These are phyloP conservation scores for Synanthedon andrenaeformis DNA, from an alignment of 2,888 invertebrate species.

Conservation along the genomic window DNA sequence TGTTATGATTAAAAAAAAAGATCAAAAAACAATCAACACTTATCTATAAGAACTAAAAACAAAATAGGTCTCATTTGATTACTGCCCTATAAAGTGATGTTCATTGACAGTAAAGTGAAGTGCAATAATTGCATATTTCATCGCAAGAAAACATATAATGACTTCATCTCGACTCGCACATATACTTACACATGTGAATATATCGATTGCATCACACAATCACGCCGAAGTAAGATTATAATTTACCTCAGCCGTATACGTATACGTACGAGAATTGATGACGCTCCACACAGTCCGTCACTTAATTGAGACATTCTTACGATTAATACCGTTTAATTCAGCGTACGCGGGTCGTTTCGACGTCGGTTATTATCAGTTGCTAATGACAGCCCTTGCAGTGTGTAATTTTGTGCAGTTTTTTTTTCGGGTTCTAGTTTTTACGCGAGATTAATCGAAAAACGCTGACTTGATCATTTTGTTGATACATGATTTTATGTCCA, in stretches of 20 bases:
- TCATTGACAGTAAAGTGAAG: too few species aligned
- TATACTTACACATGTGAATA: too few species aligned
- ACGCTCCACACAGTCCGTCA: constrained; percentile 7
- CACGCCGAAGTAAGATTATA: constrained; percentile 2
- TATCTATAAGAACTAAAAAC: too few species aligned
- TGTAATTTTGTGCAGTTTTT: constrained; percentile 31
- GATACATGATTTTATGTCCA: background rate
- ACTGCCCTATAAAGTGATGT: too few species aligned
- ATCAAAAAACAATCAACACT: too few species aligned
- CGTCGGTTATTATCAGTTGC: constrained; percentile 12
- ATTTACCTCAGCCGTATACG: constrained; percentile 3
- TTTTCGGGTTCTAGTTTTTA: constrained; percentile 30
- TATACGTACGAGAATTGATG: constrained; percentile 3
- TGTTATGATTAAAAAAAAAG: too few species aligned
- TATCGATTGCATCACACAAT: constrained; percentile 1
- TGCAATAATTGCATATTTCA: too few species aligned
- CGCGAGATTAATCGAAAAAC: constrained; percentile 22
- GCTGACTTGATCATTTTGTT: constrained; percentile 2
- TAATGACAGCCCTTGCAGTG: constrained; percentile 24
- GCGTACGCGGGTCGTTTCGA: constrained; percentile 20
- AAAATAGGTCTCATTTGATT: too few species aligned
- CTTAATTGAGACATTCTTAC: constrained; percentile 43
- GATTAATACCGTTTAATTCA: constrained; percentile 36
- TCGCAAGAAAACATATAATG: too few species aligned
- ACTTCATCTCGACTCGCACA: too few species aligned